Conservation (phyloP, 2,113 vertebrate species). For the Phasianus colchicus region DNA sequence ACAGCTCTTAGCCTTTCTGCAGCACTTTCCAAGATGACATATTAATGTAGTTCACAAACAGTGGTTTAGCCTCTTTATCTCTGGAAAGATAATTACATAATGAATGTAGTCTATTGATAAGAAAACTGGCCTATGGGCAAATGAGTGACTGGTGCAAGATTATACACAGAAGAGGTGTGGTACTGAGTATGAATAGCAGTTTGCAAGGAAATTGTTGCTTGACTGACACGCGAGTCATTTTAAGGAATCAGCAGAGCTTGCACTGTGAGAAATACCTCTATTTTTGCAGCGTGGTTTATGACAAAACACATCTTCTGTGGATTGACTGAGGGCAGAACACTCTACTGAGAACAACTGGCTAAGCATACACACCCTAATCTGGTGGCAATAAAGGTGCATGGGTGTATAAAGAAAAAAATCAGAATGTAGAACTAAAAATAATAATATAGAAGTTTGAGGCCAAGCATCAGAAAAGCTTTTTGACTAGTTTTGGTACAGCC, state of each 20-base stretch:
- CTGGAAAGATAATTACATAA: neutral
- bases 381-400: neutral
- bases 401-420: neutral
- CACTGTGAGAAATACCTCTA: neutral
- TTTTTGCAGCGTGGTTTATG: neutral
- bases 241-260: neutral
- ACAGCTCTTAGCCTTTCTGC: neutral
- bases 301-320: neutral
- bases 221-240: neutral
- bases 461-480: neutral
- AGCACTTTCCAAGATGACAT: neutral
- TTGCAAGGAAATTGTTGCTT: neutral
- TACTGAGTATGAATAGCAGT: neutral
- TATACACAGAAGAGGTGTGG: neutral
- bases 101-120: neutral
- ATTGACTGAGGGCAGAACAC: neutral
- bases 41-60: neutral
- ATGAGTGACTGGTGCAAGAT: neutral
- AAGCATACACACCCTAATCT: neutral
- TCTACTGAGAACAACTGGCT: neutral
- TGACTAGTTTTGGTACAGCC: neutral
- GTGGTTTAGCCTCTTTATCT: neutral
- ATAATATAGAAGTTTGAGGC: neutral
- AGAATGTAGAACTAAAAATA: neutral
- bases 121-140: neutral